Evolutionary conservation across 2,797 vertebrate genomes (phyloP), one percentile per base, ranked within the genome.

Genomic region (Anolis apletophallus): DNA sequence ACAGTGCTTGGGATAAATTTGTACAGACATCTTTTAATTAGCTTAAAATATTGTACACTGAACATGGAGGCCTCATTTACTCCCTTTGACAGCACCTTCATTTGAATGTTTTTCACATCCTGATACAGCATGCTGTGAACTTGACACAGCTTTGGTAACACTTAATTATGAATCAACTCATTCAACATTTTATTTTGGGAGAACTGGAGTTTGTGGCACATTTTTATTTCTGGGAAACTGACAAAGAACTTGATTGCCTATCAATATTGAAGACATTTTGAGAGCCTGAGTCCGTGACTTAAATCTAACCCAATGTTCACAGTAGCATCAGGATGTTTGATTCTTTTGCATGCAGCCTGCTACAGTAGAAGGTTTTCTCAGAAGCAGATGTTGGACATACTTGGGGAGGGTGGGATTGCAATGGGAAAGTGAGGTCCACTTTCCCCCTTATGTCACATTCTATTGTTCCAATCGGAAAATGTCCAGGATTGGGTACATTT

Each of bases 41-140:
- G 8, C 8, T 72, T 69, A 82, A 88, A 90, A 80, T 80, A 80
- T 85, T 89, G 59, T 52, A 74, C 23, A 17, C 5, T 75, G 59
- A 50, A 85, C 54, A 40, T 50, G 57, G 84, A 83, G n/a, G 83
- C 76, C 75, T 46, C 21, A 1, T 84, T 88, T 88, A 29, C 54
- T 85, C 50, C 68, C 85, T 34, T 86, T 87, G 80, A 85, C 61
- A 69, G 3, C 8, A 86, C 87, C 2, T 76, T 91, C 80, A 90
- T 93, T 93, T 83, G 85, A 84, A 87, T 89, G 80, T 84, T 86
- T 90, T 92, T 69, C 52, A 2, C 75, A 86, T 61, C 88, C 68
- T 86, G 86, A 91, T 92, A 77, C 26, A 85, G 85, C 64, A 71
- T 67, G 54, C 67, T 85, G 59, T 76, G 73, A 89, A 80, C 40